phyloP scores from a whole-genome alignment of 2,888 invertebrate species.

The Leucoptera coffeella region DNA sequence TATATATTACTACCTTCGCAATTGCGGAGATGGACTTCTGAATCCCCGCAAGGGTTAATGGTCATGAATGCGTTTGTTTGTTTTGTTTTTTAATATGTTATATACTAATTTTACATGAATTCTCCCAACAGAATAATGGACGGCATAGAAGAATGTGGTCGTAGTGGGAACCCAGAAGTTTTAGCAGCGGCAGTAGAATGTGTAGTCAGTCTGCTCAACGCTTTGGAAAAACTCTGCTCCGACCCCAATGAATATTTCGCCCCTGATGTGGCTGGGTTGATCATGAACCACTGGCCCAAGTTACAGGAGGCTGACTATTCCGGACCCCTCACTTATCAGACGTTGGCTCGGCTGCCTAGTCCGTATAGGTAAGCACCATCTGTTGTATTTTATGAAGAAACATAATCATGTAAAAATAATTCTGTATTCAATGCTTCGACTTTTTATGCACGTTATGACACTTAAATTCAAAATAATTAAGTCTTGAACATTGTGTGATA shows the following conservation, averaged over 20 bases:
- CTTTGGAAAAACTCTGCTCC: slow-evolving; percentile 77
- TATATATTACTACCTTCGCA: too few relatives aligned
- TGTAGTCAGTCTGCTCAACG: slow-evolving; percentile 74
- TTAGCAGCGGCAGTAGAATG: slow-evolving; percentile 78
- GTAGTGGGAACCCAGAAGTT: slow-evolving; percentile 68
- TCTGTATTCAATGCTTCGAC: too few relatives aligned
- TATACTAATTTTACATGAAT: too few relatives aligned
- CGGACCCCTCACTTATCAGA: slow-evolving; percentile 80
- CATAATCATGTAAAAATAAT: too few relatives aligned
- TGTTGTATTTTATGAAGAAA: background rate
- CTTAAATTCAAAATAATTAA: too few relatives aligned
- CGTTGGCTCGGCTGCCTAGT: slow-evolving; percentile 74
- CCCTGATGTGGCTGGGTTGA: slow-evolving; percentile 28
- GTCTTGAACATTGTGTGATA: too few relatives aligned
- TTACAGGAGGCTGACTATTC: slow-evolving; percentile 74
- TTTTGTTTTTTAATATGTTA: too few relatives aligned
- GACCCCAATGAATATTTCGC: slow-evolving; percentile 47
- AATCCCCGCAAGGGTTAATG: too few relatives aligned
- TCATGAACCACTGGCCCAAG: slow-evolving; percentile 60
- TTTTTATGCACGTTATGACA: too few relatives aligned
- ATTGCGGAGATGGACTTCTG: background rate
- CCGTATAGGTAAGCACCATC: slow-evolving; percentile 57
- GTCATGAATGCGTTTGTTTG: too few relatives aligned
- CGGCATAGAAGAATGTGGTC: slow-evolving; percentile 88
- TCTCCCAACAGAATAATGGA: slow-evolving; percentile 67